Base-by-base conservation (phyloP, 2,797 vertebrate genomes). In the Channallabes apus region DNA sequence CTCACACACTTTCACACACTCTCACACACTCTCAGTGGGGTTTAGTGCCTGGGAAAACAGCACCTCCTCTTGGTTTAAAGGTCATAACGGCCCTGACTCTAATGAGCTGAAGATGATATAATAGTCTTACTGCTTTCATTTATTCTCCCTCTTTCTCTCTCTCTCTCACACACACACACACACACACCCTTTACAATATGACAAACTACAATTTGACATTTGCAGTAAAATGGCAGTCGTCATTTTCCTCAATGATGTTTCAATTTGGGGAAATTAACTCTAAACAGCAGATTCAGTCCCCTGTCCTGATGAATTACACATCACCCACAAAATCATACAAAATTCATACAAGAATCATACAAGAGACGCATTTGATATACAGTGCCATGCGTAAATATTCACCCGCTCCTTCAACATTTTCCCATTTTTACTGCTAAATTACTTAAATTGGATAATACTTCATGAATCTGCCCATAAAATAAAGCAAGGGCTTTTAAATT, bases 41-140 rank as follows among this genome's bases (percentile, higher is more conserved):
- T 73, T 82, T n/a, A 75, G 9, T 32, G 67, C 78, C 38, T 61
- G 77, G 22, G 61, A 81, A 81, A 81, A 29, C 14, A 29, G 78
- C 3, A 46, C 22, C 27, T 51, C 3, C 22, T 29, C 24, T 65
- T 86, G n/a, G 76, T 84, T 46, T 65, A 32, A 65, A 82, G 71
- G 73, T 83, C 80, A 64, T 20, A n/a, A 62, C 2, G 32, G 32
- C n/a, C n/a, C 20, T 38, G 35, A 68, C 6, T 64, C 20, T 71
- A 3, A 18, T 32, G 71, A 62, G n/a, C 27, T 35, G 46, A 27
- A 67, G 18, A 24, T 22, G 15, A 69, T 69, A 78, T 24, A 38
- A 46, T 7, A 46, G 41, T 73, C 41, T 17, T 24, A 24, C 35
- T 71, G 67, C 17, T 35, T 71, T 71, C 18, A 41, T 71, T 41